Evolutionary conservation across 1,140 invertebrate genomes (phyloP).

Genomic region (Hyposmocoma kahamanoa): DNA sequence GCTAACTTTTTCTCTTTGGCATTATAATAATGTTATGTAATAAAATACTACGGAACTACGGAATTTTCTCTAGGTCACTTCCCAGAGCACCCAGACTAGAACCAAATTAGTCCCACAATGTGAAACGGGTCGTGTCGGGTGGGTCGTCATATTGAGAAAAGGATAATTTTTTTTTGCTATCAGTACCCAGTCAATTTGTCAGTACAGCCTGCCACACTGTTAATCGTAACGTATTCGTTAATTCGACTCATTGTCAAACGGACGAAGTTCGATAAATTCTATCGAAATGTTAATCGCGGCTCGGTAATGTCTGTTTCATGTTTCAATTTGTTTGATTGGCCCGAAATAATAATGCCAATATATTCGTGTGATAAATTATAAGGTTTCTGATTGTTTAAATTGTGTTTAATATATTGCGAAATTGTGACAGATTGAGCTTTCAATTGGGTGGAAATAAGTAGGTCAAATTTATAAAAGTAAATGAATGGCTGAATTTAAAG

Average conservation of each 20-base stretch:
- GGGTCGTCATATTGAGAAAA: not conserved
- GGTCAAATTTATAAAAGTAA: too few species aligned
- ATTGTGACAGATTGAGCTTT: too few species aligned
- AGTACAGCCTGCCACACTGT: not conserved
- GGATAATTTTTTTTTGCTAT: not conserved
- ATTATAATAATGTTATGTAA: too few species aligned
- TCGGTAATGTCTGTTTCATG: conserved; percentile 7
- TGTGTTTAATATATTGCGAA: too few species aligned
- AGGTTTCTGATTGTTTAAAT: not conserved
- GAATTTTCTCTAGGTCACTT: too few species aligned
- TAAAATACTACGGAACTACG: too few species aligned
- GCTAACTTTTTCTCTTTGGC: too few species aligned
- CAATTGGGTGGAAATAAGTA: too few species aligned
- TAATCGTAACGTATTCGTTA: conserved; percentile 7
- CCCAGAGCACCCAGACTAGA: too few species aligned
- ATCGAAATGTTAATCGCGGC: conserved; percentile 16
- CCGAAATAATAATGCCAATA: conserved; percentile 3
- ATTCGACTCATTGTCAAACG: conserved; percentile 11
- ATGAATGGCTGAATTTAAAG: too few species aligned
- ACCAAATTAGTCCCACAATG: too few species aligned
- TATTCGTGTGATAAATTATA: not conserved
- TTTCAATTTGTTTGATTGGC: conserved; percentile 15
- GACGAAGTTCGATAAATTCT: conserved; percentile 12
- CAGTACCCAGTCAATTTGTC: not conserved
- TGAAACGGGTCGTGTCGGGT: too few species aligned